Percentiles rank a stretch among this genome's conserved stretches.
Conservation (phyloP, 2,113 vertebrate genomes). For the Hypanus sabinus region DNA sequence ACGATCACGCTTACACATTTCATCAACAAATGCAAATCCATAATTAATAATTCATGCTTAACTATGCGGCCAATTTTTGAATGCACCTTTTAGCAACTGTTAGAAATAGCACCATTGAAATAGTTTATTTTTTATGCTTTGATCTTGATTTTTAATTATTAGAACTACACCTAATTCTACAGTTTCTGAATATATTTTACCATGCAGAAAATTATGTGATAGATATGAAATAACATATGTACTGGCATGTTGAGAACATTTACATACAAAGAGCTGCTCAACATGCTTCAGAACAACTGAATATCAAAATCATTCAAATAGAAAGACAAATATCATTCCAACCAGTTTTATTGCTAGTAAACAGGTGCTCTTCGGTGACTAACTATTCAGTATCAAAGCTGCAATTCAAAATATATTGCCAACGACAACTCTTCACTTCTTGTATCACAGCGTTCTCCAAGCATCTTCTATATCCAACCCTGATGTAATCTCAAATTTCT, state of each 20-base stretch:
- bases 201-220: not conserved
- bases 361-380: not conserved
- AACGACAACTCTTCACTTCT: not conserved
- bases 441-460: not conserved
- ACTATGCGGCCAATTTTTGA: not conserved
- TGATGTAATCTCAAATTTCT: not conserved
- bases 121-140: not conserved
- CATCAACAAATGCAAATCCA: conserved; percentile 16
- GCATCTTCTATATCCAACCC: not conserved
- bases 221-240: not conserved
- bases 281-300: not conserved
- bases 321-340: not conserved
- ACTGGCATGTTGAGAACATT: not conserved
- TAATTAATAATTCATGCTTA: conserved; percentile 11
- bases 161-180: no score
- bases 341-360: not conserved
- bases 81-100: not conserved
- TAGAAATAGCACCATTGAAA: not conserved
- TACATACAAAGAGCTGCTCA: not conserved
- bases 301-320: not conserved
- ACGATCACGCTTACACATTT: not conserved
- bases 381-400: not conserved
- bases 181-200: not conserved
- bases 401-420: not conserved
- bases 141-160: conserved; percentile 10